Percentiles rank a stretch among this genome's conserved stretches.
phyloP scores from a whole-genome alignment of 2,888 invertebrate genomes.

The Desoria tigrina region DNA sequence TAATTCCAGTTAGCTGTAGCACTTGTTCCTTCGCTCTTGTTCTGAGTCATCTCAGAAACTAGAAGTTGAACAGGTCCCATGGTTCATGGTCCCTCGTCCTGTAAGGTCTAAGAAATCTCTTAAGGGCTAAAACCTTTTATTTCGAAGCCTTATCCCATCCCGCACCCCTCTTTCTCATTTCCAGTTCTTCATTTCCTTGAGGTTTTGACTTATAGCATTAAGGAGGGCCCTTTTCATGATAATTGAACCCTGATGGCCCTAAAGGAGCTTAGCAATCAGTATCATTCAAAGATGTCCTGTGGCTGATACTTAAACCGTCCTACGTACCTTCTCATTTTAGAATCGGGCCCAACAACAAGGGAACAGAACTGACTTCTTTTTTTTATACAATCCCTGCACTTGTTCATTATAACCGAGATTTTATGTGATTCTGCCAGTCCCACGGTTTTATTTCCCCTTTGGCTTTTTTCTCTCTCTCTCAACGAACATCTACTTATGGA shows the following conservation, averaged over 20 bases:
- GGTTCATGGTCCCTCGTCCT: no score
- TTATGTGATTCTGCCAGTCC: slow-evolving; percentile 1
- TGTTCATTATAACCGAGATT: background rate
- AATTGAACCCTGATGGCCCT: slow-evolving; percentile 10
- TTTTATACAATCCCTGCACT: background rate
- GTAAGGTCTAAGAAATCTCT: background rate
- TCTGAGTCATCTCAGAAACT: background rate
- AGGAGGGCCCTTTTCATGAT: background rate
- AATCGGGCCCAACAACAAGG: background rate
- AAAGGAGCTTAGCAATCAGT: slow-evolving; percentile 1
- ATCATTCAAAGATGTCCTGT: slow-evolving; percentile 17
- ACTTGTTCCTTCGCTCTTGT: background rate
- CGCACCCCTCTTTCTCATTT: slow-evolving; percentile 16
- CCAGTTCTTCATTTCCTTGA: slow-evolving; percentile 16
- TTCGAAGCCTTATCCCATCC: background rate
- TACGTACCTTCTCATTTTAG: background rate
- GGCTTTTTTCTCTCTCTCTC: no score
- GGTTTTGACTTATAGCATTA: slow-evolving; percentile 16
- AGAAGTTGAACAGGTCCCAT: background rate
- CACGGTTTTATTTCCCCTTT: slow-evolving; percentile 12
- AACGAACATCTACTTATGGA: background rate
- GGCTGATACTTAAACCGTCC: background rate
- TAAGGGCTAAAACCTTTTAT: background rate
- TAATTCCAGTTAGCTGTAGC: no score
- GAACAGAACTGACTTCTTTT: background rate